Conservation (phyloP, 1,140 invertebrate genomes). For the Solen grandis region DNA sequence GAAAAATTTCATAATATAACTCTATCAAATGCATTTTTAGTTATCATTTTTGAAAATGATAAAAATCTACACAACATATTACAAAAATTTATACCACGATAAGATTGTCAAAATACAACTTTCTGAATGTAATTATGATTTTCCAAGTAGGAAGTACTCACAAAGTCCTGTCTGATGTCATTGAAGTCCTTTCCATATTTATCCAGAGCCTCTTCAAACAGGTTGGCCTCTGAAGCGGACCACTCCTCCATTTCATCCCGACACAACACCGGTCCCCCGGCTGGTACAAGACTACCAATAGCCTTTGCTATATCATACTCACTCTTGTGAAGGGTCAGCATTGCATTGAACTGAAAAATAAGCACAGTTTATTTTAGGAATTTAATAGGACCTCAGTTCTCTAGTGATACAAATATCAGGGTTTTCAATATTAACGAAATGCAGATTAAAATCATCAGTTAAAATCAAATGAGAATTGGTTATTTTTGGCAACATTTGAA, state of each 20-base stretch:
- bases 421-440: no score
- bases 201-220: constrained; percentile 98
- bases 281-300: constrained; percentile 95
- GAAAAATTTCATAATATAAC: no score
- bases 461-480: no score
- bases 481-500: no score
- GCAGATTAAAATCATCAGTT: no score
- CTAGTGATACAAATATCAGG: no score
- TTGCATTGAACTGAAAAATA: constrained; percentile 93
- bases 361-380: constrained; percentile 15
- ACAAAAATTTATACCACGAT: no score
- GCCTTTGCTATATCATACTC: constrained; percentile 95
- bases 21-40: no score
- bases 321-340: constrained; percentile 98
- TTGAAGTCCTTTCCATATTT: constrained; percentile 99
- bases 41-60: no score
- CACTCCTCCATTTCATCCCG: constrained; percentile 99
- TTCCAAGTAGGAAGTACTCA: constrained; percentile 86
- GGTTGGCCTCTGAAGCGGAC: constrained; percentile 99
- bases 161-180: constrained; percentile 98
- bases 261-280: constrained; percentile 96
- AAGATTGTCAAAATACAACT: no score
- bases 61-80: no score
- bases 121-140: no score
- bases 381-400: constrained; percentile 7